Conservation (phyloP, 2,797 vertebrate genomes). For the Premnoplex brunnescens region DNA sequence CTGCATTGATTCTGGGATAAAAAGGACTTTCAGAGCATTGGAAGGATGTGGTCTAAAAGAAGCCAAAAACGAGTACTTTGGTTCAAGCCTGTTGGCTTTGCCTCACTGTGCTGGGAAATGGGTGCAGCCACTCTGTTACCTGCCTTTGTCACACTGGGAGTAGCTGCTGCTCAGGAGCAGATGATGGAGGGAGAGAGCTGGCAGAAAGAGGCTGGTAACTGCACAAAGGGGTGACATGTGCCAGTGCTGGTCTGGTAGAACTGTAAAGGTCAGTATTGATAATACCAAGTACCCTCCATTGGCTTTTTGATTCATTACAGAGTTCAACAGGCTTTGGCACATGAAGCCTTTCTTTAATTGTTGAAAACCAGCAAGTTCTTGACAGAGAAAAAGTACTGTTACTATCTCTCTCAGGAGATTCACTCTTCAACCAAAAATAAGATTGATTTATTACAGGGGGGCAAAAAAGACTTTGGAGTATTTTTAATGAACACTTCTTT, state of each 20-base stretch:
- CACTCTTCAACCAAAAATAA: background rate
- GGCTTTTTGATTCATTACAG: background rate
- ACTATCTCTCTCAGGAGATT: background rate
- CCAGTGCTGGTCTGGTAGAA: background rate
- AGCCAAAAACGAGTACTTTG: background rate
- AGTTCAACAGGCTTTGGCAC: background rate
- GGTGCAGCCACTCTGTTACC: background rate
- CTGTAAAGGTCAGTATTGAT: background rate
- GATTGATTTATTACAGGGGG: background rate
- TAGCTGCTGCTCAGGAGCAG: background rate
- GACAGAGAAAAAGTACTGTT: background rate
- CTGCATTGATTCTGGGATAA: slow-evolving; percentile 58
- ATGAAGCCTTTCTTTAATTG: background rate
- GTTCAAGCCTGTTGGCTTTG: background rate
- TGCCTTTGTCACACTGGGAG: background rate
- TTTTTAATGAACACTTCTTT: background rate
- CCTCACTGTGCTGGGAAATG: background rate
- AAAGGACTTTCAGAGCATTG: slow-evolving; percentile 56
- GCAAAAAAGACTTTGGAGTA: background rate
- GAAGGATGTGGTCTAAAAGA: background rate
- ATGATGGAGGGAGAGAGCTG: background rate
- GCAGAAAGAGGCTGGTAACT: background rate
- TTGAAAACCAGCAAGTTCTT: background rate
- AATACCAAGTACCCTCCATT: accelerated
- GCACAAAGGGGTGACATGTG: background rate